Evolutionary conservation across 2,113 vertebrate genomes (phyloP).

Genomic region (Oreochromis aureus): DNA sequence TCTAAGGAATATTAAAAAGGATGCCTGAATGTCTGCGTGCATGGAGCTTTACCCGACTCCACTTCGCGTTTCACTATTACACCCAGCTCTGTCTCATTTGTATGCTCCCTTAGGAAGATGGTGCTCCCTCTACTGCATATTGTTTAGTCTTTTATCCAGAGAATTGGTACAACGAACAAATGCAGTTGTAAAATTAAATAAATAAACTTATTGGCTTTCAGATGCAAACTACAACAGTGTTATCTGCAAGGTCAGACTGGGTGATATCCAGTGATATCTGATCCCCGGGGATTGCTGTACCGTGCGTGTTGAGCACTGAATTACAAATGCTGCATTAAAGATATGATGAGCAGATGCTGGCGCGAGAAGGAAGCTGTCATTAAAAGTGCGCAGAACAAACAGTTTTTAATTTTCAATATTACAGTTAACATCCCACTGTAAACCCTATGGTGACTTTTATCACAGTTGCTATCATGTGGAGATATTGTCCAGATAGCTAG

Average conservation of each 20-base stretch:
- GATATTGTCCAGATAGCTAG: neutral
- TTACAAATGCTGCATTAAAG: conserved; percentile 40
- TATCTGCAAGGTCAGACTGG: conserved; percentile 42
- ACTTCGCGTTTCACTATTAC: neutral
- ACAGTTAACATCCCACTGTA: neutral
- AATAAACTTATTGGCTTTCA: conserved; percentile 48
- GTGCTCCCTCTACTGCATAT: conserved; percentile 23
- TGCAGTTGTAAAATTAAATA: conserved; percentile 21
- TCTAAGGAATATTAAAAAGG: neutral
- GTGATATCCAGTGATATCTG: conserved; percentile 42
- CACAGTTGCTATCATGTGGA: neutral
- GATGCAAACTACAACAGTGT: conserved; percentile 22
- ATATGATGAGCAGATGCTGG: conserved; percentile 17
- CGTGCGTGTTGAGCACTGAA: conserved; percentile 20
- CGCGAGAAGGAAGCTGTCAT: neutral
- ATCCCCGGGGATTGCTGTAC: conserved; percentile 33
- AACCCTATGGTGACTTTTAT: neutral
- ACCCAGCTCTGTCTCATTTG: conserved; percentile 34
- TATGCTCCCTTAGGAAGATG: conserved; percentile 37
- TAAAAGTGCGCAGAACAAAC: neutral
- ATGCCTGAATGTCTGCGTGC: neutral
- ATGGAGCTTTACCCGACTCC: neutral
- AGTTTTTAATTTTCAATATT: neutral
- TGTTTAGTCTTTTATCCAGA: conserved; percentile 1
- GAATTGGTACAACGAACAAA: conserved; percentile 53